Conservation (phyloP, 92 coral and sea anemone species). For the Muricea muricata region DNA sequence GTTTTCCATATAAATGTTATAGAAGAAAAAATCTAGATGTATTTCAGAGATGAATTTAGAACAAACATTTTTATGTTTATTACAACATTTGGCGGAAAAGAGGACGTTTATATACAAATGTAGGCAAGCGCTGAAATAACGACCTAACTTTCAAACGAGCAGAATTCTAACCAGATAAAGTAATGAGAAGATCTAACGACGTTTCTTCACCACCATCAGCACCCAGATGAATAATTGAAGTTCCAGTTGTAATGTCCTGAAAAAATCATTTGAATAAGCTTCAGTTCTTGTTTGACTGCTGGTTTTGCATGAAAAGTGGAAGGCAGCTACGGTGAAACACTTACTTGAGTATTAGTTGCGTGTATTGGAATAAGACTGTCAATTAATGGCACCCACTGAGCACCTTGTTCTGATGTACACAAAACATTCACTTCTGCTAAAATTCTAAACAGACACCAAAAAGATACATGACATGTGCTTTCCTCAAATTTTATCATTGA, state of each 20-base stretch:
- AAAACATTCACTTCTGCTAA: conserved; percentile 92
- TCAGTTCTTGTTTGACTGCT: too few species aligned
- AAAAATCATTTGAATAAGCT: background rate
- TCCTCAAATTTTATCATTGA: background rate
- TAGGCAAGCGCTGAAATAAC: too few species aligned
- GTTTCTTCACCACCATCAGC: conserved; percentile 20
- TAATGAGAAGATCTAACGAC: conserved; percentile 21
- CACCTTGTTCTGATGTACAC: conserved; percentile 86
- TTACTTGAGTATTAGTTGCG: conserved; percentile 81
- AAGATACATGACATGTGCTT: too few species aligned
- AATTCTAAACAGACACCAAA: conserved; percentile 70
- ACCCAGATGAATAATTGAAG: conserved; percentile 20
- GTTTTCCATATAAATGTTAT: too few species aligned
- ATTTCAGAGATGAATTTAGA: too few species aligned
- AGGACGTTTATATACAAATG: too few species aligned
- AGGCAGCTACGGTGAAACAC: background rate
- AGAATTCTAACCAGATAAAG: conserved; percentile 11
- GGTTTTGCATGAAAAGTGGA: background rate
- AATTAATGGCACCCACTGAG: conserved; percentile 94
- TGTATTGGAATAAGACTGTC: conserved; percentile 87
- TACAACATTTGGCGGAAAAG: too few species aligned
- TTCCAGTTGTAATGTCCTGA: conserved; percentile 17
- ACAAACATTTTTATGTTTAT: too few species aligned
- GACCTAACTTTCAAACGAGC: too few species aligned
- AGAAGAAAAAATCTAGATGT: too few species aligned